Base-by-base conservation (phyloP, 2,888 invertebrate genomes). In the Adela reaumurella region DNA sequence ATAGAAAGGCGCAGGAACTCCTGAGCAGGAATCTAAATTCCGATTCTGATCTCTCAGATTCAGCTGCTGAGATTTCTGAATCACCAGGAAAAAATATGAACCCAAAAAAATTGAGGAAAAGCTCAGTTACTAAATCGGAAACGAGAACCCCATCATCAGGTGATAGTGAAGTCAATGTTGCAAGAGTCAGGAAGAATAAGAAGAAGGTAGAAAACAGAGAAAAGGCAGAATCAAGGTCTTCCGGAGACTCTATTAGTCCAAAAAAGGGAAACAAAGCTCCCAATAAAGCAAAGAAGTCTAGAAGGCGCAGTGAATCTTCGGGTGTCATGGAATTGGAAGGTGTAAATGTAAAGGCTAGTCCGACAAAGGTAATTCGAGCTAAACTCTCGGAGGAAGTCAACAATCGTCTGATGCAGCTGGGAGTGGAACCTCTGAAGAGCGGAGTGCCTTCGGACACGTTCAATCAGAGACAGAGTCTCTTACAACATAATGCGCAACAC, bases 401-500 rank as follows among this genome's bases (percentile, higher is more conserved):
- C 51, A 76, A 70, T 50, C 80, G 82, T 50, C 64, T 88, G 52
- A 74, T 74, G 52, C 73, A 81, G 50, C 66, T 84, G 46, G 87
- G 87, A 14, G 79, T 88, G 17, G 86, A 86, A 59, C 83, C 86
- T 2, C 74, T 83, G 24, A 86, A 83, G 79, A 74, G 68, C 42
- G 80, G 83, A 47, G 62, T 87, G 54, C 81, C 85, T 1, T 64
- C 69, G 54, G 74, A 66, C 52, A 71, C 82, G 11, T 87, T 78
- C 57, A 71, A 79, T 50, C 83, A 82, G 57, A 83, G 83, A 55
- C 69, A 82, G 53, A 70, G 74, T 47, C 79, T 81, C 50, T 61
- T 87, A 41, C 78, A 74, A 51, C 83, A 85, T 61, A 80, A 83
- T 59, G 77, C 81, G 50, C 81, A 74, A 57, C 58, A 81, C 2